phyloP scores from a whole-genome alignment of 1,140 invertebrate species.

The Lethrus apterus region DNA sequence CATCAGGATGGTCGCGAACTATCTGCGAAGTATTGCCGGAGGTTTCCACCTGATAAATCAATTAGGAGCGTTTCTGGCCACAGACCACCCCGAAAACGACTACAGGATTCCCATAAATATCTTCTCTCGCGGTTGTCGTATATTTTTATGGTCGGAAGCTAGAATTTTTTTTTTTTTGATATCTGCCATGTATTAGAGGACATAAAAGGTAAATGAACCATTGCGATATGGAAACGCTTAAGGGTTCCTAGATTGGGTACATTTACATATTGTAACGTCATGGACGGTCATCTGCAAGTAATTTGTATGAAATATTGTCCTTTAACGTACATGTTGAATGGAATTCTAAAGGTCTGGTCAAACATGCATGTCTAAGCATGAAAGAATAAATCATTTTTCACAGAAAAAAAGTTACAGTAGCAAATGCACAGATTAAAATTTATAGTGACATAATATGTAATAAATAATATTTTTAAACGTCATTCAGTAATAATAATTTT shows the following conservation, averaged over 20 bases:
- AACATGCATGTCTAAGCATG: too few species aligned
- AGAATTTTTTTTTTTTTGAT: slow-evolving; percentile 17
- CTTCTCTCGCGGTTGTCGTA: slow-evolving; percentile 3
- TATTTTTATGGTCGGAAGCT: slow-evolving; percentile 13
- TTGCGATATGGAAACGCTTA: slow-evolving; percentile 24
- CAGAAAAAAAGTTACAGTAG: too few species aligned
- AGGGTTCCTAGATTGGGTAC: slow-evolving; percentile 29
- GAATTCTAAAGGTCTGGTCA: too few species aligned
- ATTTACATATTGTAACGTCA: slow-evolving; percentile 37
- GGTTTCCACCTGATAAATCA: slow-evolving; percentile 33
- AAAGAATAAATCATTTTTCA: too few species aligned
- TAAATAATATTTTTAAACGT: too few species aligned
- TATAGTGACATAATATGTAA: too few species aligned
- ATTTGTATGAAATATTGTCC: slow-evolving; percentile 37
- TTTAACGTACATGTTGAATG: too few species aligned
- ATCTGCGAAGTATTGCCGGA: slow-evolving; percentile 17
- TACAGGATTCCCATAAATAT: slow-evolving; percentile 23
- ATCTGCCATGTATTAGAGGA: slow-evolving; percentile 25
- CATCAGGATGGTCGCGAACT: slow-evolving; percentile 20
- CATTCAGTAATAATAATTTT: too few species aligned
- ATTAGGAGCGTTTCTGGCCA: slow-evolving; percentile 19
- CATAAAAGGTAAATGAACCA: slow-evolving; percentile 36
- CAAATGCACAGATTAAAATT: too few species aligned
- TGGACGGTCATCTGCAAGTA: slow-evolving; percentile 34
- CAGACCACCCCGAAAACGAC: slow-evolving; percentile 7